Evolutionary conservation across 2,113 vertebrate genomes (phyloP).

Genomic region (Scopus umbretta): DNA sequence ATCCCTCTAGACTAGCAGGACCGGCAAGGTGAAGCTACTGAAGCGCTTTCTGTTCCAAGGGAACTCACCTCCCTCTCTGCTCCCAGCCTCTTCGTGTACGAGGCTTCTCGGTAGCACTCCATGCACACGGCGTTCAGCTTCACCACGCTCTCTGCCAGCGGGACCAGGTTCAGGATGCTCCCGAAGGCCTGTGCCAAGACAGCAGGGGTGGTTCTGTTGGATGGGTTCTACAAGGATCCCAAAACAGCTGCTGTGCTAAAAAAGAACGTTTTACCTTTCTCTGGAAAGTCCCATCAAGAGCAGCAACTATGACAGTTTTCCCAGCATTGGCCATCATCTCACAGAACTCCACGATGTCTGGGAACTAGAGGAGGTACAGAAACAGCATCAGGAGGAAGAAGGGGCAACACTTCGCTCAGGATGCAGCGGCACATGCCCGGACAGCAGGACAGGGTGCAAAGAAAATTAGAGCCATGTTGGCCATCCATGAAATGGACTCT

Average conservation of each 20-base stretch:
- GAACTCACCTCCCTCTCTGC: constrained; percentile 84
- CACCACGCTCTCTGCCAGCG: constrained; percentile 92
- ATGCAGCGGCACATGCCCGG: background rate
- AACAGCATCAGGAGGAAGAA: background rate
- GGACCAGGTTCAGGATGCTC: constrained; percentile 89
- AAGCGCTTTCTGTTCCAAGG: background rate
- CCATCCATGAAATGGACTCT: background rate
- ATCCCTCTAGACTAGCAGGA: background rate
- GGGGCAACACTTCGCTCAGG: background rate
- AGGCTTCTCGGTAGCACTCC: constrained; percentile 91
- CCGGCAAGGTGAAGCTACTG: background rate
- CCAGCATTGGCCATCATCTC: constrained; percentile 91
- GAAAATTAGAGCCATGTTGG: background rate
- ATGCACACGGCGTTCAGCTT: constrained; percentile 96
- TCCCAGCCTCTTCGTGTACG: constrained; percentile 94
- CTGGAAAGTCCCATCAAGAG: constrained; percentile 95
- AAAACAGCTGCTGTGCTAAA: background rate
- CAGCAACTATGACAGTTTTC: constrained; percentile 93
- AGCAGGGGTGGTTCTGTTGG: background rate
- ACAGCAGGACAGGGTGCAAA: background rate
- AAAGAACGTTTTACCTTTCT: constrained; percentile 78
- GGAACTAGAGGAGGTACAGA: constrained; percentile 73
- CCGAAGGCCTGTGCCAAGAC: constrained; percentile 78
- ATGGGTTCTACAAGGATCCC: rapidly evolving
- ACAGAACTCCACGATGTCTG: constrained; percentile 89